These are phyloP conservation scores for Drosophila siamana DNA, from an alignment of 2,888 invertebrate species.

Conservation along the genomic window DNA sequence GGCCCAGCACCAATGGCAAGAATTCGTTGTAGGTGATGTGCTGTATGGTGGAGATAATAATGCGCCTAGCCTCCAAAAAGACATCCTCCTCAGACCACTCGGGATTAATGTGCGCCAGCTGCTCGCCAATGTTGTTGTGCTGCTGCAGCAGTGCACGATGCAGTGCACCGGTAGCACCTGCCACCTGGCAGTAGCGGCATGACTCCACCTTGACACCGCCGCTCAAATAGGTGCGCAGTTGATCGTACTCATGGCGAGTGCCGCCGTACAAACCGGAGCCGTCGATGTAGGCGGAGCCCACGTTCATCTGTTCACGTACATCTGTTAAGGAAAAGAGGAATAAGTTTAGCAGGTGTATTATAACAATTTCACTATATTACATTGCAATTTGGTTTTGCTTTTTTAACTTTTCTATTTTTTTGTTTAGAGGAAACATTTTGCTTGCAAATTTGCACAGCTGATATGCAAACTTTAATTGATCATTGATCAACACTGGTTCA, in stretches of 20 bases:
- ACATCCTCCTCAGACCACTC: conserved; percentile 93
- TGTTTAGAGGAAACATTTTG: no score
- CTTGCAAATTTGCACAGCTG: background rate
- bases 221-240: conserved; percentile 89
- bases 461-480: background rate
- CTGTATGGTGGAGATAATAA: conserved; percentile 92
- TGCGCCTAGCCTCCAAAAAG: conserved; percentile 91
- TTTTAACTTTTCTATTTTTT: no score
- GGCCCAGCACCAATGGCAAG: conserved; percentile 91
- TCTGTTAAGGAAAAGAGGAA: conserved; percentile 85
- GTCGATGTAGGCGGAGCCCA: conserved; percentile 93
- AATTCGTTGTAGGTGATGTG: conserved; percentile 94
- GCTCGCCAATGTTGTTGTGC: conserved; percentile 92
- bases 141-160: conserved; percentile 91
- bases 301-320: conserved; percentile 93
- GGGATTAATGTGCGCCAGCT: conserved; percentile 89
- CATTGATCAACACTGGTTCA: background rate
- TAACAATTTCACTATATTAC: background rate
- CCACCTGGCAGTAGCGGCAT: conserved; percentile 89
- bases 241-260: conserved; percentile 90
- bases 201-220: conserved; percentile 90
- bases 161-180: conserved; percentile 89
- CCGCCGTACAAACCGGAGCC: conserved; percentile 92
- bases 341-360: background rate
- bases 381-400: no score